Conservation (phyloP, 2,113 vertebrate species). For the Pelusios castaneus region DNA sequence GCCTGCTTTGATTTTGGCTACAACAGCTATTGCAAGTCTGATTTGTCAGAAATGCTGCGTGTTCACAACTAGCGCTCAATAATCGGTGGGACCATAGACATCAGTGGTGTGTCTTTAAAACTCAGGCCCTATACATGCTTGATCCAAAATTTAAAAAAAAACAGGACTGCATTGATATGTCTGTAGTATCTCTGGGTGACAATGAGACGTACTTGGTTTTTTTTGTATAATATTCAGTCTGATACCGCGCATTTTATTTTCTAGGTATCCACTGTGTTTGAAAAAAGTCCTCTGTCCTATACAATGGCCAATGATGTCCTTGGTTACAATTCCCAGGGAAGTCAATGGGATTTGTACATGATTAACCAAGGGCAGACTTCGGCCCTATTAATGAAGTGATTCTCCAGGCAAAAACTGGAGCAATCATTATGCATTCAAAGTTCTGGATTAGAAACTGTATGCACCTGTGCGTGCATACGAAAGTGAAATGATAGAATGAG, state of each 20-base stretch:
- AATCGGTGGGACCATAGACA: background rate
- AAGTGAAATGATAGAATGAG: background rate
- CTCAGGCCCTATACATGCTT: background rate
- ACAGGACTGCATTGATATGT: background rate
- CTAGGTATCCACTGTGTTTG: background rate
- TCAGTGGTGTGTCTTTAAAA: background rate
- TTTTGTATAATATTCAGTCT: background rate
- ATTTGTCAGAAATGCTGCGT: constrained; percentile 12
- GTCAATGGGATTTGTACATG: background rate
- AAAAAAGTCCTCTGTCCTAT: background rate
- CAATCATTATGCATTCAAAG: background rate
- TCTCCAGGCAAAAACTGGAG: background rate
- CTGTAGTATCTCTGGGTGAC: background rate
- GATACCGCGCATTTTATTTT: background rate
- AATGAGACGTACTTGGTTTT: background rate
- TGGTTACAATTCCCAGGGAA: background rate
- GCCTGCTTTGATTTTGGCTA: constrained; percentile 37
- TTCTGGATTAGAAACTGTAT: background rate
- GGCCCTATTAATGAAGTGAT: background rate
- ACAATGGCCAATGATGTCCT: background rate
- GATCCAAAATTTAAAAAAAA: background rate
- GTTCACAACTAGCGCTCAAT: background rate
- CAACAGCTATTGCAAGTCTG: constrained; percentile 29
- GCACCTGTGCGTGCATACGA: background rate
- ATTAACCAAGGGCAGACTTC: background rate